Conservation (phyloP, 2,113 vertebrate genomes). For the Salminus brasiliensis region DNA sequence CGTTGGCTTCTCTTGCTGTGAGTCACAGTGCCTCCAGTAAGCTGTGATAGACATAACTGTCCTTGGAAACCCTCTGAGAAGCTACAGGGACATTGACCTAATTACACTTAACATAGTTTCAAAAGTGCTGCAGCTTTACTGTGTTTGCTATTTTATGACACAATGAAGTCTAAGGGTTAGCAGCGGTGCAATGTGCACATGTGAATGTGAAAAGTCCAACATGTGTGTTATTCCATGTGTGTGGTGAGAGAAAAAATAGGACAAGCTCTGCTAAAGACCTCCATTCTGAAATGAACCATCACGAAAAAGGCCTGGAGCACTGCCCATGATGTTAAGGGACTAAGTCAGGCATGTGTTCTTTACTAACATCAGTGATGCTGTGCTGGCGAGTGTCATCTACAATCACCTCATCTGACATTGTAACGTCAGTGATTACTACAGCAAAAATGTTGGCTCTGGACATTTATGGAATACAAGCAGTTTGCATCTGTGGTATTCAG, state of each 20-base stretch:
- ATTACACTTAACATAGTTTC: slow-evolving; percentile 5
- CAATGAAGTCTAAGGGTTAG: neutral
- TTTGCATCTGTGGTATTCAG: too few relatives aligned
- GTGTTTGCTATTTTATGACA: slow-evolving; percentile 6
- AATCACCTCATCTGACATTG: neutral
- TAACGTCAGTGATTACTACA: neutral
- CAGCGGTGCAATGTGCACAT: neutral
- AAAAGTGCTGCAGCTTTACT: neutral
- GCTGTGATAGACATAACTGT: slow-evolving; percentile 1
- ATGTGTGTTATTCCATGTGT: neutral
- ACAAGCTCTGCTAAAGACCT: slow-evolving; percentile 30
- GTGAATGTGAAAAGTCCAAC: neutral
- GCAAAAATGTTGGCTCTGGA: neutral
- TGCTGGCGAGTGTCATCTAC: slow-evolving; percentile 4
- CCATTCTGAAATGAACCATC: slow-evolving; percentile 57
- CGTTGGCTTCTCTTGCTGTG: neutral
- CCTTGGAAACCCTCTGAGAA: neutral
- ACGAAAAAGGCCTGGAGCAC: slow-evolving; percentile 53
- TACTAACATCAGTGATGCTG: slow-evolving; percentile 55
- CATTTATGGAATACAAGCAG: neutral
- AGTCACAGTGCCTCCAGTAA: slow-evolving; percentile 11
- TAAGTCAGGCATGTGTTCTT: slow-evolving; percentile 57
- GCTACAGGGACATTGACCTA: slow-evolving; percentile 16
- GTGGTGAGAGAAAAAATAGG: slow-evolving; percentile 17
- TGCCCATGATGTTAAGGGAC: slow-evolving; percentile 54